These are phyloP conservation scores for Piprites chloris DNA, from an alignment of 2,113 vertebrate species.

Conservation along the genomic window DNA sequence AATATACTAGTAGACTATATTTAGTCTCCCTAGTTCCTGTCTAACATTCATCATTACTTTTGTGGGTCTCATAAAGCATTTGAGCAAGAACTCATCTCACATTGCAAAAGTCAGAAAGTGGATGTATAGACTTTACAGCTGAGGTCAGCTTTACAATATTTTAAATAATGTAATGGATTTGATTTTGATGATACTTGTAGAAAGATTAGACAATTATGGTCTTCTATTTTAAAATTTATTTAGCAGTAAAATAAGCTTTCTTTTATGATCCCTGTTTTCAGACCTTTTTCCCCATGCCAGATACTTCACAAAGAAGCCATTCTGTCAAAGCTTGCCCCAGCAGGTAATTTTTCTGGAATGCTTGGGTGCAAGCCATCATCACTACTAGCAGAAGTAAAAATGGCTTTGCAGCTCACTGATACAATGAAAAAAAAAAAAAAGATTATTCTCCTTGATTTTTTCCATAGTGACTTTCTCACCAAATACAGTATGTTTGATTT, in stretches of 20 bases:
- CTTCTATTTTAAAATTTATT: background rate
- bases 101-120: background rate
- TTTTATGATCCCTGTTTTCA: background rate
- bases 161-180: background rate
- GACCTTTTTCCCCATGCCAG: background rate
- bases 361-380: background rate
- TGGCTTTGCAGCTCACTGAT: background rate
- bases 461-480: background rate
- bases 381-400: background rate
- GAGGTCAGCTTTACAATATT: background rate
- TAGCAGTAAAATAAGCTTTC: background rate
- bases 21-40: background rate
- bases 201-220: background rate
- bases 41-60: background rate
- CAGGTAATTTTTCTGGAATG: background rate
- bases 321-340: background rate
- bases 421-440: background rate
- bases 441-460: background rate
- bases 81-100: background rate
- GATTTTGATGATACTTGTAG: background rate
- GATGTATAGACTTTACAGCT: background rate
- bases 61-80: background rate
- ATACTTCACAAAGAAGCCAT: background rate
- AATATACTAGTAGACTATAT: too few species aligned
- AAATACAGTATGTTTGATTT: accelerated